phyloP scores from a whole-genome alignment of 2,113 vertebrate genomes.

The Poicephalus meyeri region DNA sequence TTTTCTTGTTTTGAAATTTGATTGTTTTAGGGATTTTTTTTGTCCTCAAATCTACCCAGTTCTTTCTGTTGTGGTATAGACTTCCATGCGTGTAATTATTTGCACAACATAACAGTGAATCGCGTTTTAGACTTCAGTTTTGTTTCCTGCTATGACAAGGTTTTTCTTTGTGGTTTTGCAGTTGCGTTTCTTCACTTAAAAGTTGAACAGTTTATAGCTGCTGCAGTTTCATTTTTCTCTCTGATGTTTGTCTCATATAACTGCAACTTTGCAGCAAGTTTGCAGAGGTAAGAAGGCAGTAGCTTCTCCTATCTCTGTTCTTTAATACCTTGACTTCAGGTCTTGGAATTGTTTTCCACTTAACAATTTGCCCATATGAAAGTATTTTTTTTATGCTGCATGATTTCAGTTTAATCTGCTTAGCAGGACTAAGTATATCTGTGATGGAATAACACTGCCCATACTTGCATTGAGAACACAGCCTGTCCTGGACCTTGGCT shows the following conservation, averaged over 20 bases:
- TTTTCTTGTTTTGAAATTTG: background rate
- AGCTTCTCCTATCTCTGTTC: background rate
- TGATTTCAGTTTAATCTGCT: background rate
- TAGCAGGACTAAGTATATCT: background rate
- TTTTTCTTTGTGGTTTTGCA: background rate
- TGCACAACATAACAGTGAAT: background rate
- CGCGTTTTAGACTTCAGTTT: background rate
- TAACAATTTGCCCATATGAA: background rate
- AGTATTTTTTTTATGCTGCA: background rate
- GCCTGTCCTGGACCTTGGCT: background rate
- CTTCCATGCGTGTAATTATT: background rate
- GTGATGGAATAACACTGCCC: background rate
- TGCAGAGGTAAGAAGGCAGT: background rate
- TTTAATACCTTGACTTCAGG: background rate
- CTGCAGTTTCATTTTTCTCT: background rate
- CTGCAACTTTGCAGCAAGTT: background rate
- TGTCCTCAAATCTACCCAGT: background rate
- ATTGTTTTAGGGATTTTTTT: fast-evolving
- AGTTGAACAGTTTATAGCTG: background rate
- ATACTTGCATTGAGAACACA: background rate
- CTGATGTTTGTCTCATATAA: background rate
- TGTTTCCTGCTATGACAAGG: background rate
- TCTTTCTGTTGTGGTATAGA: background rate
- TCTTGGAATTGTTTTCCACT: background rate
- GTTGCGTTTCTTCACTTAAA: background rate